These are phyloP conservation scores for Perodicticus potto DNA, from an alignment of 2,797 vertebrate species.

Conservation along the genomic window DNA sequence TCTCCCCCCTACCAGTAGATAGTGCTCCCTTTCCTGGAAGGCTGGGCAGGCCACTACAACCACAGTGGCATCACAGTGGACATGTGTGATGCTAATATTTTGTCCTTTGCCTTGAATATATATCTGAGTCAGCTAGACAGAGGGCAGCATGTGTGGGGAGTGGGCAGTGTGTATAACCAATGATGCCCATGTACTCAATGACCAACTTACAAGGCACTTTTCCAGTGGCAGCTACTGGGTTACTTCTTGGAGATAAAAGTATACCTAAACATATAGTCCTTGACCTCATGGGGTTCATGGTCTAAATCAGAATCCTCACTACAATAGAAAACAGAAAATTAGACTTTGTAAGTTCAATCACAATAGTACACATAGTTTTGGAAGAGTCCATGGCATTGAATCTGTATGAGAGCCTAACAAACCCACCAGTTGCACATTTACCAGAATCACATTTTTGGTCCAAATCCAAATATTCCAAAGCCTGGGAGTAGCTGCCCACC, in stretches of 20 bases:
- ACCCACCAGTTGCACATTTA: constrained; percentile 55
- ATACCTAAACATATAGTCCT: neutral
- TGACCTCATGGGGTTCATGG: neutral
- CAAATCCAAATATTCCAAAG: neutral
- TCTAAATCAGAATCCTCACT: neutral
- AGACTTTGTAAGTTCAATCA: neutral
- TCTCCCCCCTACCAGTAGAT: neutral
- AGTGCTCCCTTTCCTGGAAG: neutral
- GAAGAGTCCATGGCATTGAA: neutral
- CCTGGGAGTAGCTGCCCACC: constrained; percentile 49
- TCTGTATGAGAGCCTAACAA: constrained; percentile 51
- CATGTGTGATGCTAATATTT: neutral
- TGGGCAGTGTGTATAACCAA: neutral
- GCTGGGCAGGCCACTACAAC: too few relatives aligned
- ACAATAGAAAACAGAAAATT: neutral
- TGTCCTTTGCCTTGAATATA: neutral
- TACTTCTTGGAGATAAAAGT: neutral
- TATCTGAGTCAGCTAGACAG: neutral
- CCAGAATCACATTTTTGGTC: neutral
- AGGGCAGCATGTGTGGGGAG: neutral
- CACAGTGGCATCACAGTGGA: neutral
- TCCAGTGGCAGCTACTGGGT: neutral
- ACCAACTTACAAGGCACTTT: neutral
- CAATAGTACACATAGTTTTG: neutral
- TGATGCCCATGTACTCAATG: neutral